These are phyloP conservation scores for Spodoptera frugiperda DNA, from an alignment of 1,140 invertebrate species.

Conservation along the genomic window DNA sequence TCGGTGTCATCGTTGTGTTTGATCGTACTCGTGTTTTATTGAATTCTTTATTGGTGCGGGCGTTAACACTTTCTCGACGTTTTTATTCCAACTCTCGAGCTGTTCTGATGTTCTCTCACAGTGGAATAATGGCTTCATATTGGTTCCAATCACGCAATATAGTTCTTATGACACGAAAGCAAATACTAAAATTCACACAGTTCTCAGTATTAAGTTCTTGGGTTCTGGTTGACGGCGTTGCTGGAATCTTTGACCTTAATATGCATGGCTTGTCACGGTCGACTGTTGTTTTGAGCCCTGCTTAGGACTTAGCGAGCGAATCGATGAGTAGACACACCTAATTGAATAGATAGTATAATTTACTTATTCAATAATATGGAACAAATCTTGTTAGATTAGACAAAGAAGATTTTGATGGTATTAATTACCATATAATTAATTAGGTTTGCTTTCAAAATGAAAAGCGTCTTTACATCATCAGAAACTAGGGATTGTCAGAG, in stretches of 20 bases:
- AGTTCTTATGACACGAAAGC: neutral
- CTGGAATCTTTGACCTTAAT: slow-evolving; percentile 34
- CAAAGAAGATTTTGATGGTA: too few relatives aligned
- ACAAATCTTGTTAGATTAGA: too few relatives aligned
- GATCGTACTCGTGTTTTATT: slow-evolving; percentile 29
- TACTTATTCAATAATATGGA: too few relatives aligned
- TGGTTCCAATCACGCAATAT: slow-evolving; percentile 14
- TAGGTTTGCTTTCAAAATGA: too few relatives aligned
- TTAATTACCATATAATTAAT: too few relatives aligned
- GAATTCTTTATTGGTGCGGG: neutral
- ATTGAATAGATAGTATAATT: too few relatives aligned
- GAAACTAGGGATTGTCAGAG: too few relatives aligned
- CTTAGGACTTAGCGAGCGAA: neutral
- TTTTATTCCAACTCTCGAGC: slow-evolving; percentile 15
- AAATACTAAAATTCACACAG: neutral
- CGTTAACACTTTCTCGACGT: neutral
- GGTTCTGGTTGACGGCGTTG: slow-evolving; percentile 26
- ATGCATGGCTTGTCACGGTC: slow-evolving; percentile 28
- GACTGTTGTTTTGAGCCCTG: slow-evolving; percentile 6
- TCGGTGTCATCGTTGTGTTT: slow-evolving; percentile 30
- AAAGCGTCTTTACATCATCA: too few relatives aligned
- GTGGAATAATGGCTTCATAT: slow-evolving; percentile 13
- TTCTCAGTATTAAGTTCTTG: slow-evolving; percentile 1
- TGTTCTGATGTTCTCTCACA: slow-evolving; percentile 11
- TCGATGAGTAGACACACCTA: neutral